Evolutionary conservation across 1,140 invertebrate species (phyloP).

Genomic region (Hermatobates lingyangjiaoensis): DNA sequence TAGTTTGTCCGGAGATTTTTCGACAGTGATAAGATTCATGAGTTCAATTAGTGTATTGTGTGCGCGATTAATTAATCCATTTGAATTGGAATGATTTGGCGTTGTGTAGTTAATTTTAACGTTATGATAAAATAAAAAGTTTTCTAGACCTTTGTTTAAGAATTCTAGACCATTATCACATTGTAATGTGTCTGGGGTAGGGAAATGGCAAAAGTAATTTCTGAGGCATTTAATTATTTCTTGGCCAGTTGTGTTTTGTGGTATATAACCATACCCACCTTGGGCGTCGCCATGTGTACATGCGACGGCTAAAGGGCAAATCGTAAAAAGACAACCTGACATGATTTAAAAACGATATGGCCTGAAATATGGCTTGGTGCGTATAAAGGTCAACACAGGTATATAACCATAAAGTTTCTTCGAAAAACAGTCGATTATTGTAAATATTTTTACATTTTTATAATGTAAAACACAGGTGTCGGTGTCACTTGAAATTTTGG

Average conservation of each 20-base stretch:
- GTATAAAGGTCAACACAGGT: too few species aligned
- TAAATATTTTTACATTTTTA: neutral
- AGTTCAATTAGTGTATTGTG: constrained; percentile 1
- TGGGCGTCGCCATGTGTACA: too few species aligned
- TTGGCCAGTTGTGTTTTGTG: neutral
- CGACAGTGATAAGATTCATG: neutral
- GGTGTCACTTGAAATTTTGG: neutral
- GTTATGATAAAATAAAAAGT: neutral
- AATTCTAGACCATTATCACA: constrained; percentile 1
- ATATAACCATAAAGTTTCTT: constrained; percentile 3
- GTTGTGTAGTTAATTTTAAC: neutral
- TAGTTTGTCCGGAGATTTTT: neutral
- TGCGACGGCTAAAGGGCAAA: too few species aligned
- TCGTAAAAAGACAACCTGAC: too few species aligned
- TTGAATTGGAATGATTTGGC: neutral
- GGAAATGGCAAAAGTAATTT: neutral
- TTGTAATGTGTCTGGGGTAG: neutral
- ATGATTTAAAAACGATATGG: too few species aligned
- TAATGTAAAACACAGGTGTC: neutral
- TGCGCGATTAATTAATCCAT: constrained; percentile 1
- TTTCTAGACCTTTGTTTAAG: neutral
- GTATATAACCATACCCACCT: too few species aligned
- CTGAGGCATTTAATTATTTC: neutral
- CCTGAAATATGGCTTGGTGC: too few species aligned
- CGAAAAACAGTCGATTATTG: constrained; percentile 1